Percentiles rank a stretch among this genome's conserved stretches.
Evolutionary conservation across 2,888 invertebrate species (phyloP).

Genomic region (Erebia aethiops): DNA sequence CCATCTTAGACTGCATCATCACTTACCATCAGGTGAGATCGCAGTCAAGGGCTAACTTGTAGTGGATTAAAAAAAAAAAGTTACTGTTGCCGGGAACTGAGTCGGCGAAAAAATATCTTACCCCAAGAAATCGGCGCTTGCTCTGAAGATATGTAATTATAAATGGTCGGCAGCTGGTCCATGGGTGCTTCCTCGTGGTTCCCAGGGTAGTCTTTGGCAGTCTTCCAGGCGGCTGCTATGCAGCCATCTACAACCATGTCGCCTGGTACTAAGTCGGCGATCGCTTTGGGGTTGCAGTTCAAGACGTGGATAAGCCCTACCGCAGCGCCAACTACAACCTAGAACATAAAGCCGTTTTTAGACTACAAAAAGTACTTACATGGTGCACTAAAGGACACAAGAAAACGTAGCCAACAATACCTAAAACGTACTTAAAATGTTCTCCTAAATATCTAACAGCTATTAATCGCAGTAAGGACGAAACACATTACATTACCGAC

Average conservation of each 20-base stretch:
- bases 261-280: slow-evolving; percentile 90
- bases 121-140: slow-evolving; percentile 91
- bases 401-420: too few relatives aligned
- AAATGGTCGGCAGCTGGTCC: slow-evolving; percentile 83
- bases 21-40: too few relatives aligned
- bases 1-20: too few relatives aligned
- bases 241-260: slow-evolving; percentile 90
- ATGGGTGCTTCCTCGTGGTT: slow-evolving; percentile 65
- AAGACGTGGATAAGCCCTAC: slow-evolving; percentile 88
- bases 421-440: too few relatives aligned
- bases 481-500: too few relatives aligned
- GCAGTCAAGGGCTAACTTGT: too few relatives aligned
- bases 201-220: slow-evolving; percentile 66
- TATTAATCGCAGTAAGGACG: too few relatives aligned
- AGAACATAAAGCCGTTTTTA: slow-evolving; percentile 44
- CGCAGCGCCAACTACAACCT: slow-evolving; percentile 84
- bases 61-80: too few relatives aligned
- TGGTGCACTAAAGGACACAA: too few relatives aligned
- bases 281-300: slow-evolving; percentile 83
- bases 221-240: slow-evolving; percentile 87
- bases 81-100: slow-evolving; percentile 87
- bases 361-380: neutral
- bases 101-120: slow-evolving; percentile 30
- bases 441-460: too few relatives aligned
- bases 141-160: slow-evolving; percentile 92